phyloP scores from a whole-genome alignment of 2,888 invertebrate species.

The Hemicrepidius hirtus region DNA sequence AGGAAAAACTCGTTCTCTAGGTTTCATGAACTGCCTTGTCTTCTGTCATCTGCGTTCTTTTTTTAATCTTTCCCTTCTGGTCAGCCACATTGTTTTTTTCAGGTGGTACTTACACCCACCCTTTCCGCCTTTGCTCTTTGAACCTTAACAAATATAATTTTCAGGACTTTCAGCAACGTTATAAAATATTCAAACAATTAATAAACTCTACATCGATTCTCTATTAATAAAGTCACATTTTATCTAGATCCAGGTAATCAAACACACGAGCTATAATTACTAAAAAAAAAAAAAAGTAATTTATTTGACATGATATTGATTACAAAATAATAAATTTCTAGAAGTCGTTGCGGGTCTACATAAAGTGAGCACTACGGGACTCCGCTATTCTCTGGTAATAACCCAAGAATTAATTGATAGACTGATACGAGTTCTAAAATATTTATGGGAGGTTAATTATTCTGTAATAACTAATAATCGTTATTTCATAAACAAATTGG shows the following conservation, averaged over 20 bases:
- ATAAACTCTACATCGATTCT: background rate
- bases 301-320: constrained; percentile 41
- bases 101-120: too few species aligned
- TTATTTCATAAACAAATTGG: constrained; percentile 29
- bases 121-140: too few species aligned
- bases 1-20: too few species aligned
- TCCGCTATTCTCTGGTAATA: constrained; percentile 46
- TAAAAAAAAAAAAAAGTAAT: constrained; percentile 33
- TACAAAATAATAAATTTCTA: constrained; percentile 43
- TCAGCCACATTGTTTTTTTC: too few species aligned
- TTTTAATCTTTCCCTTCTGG: too few species aligned
- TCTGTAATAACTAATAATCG: constrained; percentile 36
- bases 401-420: constrained; percentile 60
- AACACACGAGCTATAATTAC: constrained; percentile 32
- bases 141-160: too few species aligned
- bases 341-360: constrained; percentile 14
- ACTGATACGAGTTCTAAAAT: constrained; percentile 57
- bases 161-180: too few species aligned
- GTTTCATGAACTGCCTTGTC: too few species aligned
- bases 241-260: constrained; percentile 13
- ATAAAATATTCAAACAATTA: too few species aligned
- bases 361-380: constrained; percentile 18
- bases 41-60: too few species aligned
- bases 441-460: constrained; percentile 56
- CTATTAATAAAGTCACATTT: constrained; percentile 18